A percentile compares a stretch with the other conserved stretches of the same genome.
phyloP scores from a whole-genome alignment of 2,888 invertebrate genomes.

The Operophtera brumata region DNA sequence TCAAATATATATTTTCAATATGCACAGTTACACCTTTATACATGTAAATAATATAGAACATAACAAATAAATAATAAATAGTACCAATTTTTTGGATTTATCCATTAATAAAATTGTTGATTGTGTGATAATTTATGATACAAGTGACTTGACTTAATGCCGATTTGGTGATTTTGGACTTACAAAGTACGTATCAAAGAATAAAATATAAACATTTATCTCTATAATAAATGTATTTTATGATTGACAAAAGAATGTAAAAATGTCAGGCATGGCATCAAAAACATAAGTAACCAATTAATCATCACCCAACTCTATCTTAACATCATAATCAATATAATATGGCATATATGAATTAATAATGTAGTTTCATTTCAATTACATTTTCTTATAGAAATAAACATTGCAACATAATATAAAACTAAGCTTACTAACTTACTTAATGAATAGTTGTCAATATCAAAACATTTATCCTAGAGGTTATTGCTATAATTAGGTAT shows the following conservation, averaged over 20 bases:
- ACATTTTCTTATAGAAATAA: slow-evolving; percentile 75
- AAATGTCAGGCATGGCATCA: slow-evolving; percentile 61
- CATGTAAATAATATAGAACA: slow-evolving; percentile 81
- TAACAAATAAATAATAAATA: slow-evolving; percentile 81
- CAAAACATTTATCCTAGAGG: slow-evolving; percentile 79
- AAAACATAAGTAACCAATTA: slow-evolving; percentile 60
- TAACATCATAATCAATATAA: slow-evolving; percentile 76
- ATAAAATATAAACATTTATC: slow-evolving; percentile 54
- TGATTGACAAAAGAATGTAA: slow-evolving; percentile 53
- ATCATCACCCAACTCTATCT: slow-evolving; percentile 72
- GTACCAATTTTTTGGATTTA: slow-evolving; percentile 74
- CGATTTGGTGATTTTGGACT: slow-evolving; percentile 55
- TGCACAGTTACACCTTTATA: slow-evolving; percentile 80
- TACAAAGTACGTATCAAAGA: slow-evolving; percentile 47
- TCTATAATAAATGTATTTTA: slow-evolving; percentile 51
- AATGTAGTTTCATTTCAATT: slow-evolving; percentile 69
- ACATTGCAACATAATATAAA: slow-evolving; percentile 75
- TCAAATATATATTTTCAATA: slow-evolving; percentile 79
- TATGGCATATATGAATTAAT: slow-evolving; percentile 79
- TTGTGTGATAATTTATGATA: slow-evolving; percentile 72
- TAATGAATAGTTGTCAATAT: slow-evolving; percentile 78
- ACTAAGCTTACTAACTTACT: slow-evolving; percentile 77
- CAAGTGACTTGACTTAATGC: slow-evolving; percentile 74
- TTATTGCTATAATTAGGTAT: slow-evolving; percentile 74
- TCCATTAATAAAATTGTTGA: slow-evolving; percentile 72